These are phyloP conservation scores for Chauna torquata DNA, from an alignment of 2,113 vertebrate species.

Conservation along the genomic window DNA sequence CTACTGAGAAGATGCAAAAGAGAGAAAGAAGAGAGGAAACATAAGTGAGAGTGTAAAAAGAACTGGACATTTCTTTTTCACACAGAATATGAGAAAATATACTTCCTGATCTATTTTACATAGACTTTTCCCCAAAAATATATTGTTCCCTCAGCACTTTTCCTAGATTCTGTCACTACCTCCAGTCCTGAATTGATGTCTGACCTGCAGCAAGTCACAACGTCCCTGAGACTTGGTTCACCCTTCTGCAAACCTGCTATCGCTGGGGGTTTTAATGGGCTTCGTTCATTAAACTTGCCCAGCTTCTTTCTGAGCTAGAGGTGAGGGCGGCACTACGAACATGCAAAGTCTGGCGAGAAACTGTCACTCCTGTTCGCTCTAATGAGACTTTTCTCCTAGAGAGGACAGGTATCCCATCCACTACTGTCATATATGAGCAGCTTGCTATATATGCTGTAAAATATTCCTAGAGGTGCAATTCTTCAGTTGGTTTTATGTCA, in stretches of 20 bases:
- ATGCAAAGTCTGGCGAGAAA: not conserved
- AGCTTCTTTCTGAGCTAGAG: not conserved
- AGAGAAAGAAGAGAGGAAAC: not conserved
- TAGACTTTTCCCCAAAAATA: not conserved
- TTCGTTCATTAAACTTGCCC: not conserved
- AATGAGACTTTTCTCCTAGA: slow-evolving; percentile 31
- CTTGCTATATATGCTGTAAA: not conserved
- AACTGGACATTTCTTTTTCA: not conserved
- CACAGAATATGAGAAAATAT: not conserved
- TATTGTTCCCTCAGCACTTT: not conserved
- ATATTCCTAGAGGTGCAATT: not conserved
- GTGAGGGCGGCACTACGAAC: not conserved
- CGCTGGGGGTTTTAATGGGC: not conserved
- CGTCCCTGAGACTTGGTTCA: not conserved
- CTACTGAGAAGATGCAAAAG: not conserved
- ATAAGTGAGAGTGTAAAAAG: not conserved
- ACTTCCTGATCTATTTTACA: not conserved
- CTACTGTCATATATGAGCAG: not conserved
- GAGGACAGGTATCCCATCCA: not conserved
- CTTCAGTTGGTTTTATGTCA: not conserved
- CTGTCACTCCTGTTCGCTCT: not conserved
- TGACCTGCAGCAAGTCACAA: slow-evolving; percentile 1
- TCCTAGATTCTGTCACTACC: not conserved
- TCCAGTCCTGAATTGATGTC: not conserved
- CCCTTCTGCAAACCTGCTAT: not conserved